These are phyloP conservation scores for Athalia circularis DNA, from an alignment of 2,888 invertebrate species.

Conservation along the genomic window DNA sequence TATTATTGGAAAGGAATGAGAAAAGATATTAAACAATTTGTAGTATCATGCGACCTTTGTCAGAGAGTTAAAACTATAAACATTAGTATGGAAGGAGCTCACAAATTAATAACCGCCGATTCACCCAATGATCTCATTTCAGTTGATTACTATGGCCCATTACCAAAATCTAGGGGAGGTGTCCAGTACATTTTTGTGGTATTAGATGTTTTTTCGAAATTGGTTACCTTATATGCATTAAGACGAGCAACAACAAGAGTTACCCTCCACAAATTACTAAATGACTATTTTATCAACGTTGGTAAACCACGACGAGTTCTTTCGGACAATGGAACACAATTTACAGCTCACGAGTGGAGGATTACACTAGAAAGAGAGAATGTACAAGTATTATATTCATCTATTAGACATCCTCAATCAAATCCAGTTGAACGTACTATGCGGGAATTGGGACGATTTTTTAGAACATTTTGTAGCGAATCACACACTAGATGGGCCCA, in stretches of 20 bases:
- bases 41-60: background rate
- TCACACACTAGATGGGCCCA: conserved; percentile 43
- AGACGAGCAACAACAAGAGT: conserved; percentile 46
- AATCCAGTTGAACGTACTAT: no score
- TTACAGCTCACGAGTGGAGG: background rate
- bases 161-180: no score
- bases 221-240: conserved; percentile 46
- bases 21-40: background rate
- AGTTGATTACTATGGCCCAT: no score
- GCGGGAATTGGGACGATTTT: no score
- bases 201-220: conserved; percentile 18
- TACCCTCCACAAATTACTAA: conserved; percentile 17
- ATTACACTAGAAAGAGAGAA: no score
- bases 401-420: no score
- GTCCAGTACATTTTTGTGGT: no score
- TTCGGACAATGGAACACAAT: conserved; percentile 38
- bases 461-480: background rate
- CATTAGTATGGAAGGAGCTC: no score
- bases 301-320: conserved; percentile 43
- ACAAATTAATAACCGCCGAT: no score
- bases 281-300: conserved; percentile 27
- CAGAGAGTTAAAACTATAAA: no score
- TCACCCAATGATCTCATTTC: no score
- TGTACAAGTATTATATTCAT: no score
- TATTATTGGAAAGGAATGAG: conserved; percentile 48